Evolutionary conservation across 53 echinoderm and acorn worm genomes (phyloP).

Genomic region (Patiria pectinifera): DNA sequence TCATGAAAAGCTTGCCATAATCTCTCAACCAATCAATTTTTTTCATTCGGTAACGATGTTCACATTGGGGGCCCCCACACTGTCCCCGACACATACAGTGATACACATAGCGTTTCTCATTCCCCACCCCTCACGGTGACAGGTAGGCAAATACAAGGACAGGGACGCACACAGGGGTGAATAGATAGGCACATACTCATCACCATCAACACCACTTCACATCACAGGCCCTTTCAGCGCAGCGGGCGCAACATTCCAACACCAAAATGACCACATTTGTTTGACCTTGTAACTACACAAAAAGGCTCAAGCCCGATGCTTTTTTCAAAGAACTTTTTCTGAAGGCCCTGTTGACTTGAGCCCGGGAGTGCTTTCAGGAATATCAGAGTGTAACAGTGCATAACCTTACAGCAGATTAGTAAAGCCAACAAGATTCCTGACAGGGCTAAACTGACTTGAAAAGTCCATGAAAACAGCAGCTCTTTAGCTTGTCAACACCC

Average conservation of each 20-base stretch:
- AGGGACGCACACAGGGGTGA: neutral
- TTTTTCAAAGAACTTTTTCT: neutral
- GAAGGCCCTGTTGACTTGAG: slow-evolving; percentile 44
- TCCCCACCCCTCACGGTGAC: neutral
- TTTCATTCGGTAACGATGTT: slow-evolving; percentile 5
- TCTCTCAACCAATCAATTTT: slow-evolving; percentile 9
- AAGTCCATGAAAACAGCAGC: neutral
- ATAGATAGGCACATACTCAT: neutral
- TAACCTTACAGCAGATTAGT: slow-evolving; percentile 52
- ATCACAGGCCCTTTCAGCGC: neutral
- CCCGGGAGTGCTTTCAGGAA: slow-evolving; percentile 31
- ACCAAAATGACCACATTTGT: slow-evolving; percentile 31
- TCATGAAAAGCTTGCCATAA: neutral
- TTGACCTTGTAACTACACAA: slow-evolving; percentile 45
- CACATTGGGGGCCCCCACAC: neutral
- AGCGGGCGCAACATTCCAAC: neutral
- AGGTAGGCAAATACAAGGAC: slow-evolving; percentile 13
- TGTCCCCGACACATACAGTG: neutral
- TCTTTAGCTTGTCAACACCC: slow-evolving; percentile 23
- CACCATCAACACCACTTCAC: neutral
- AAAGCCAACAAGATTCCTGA: slow-evolving; percentile 42
- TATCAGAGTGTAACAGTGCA: slow-evolving; percentile 45
- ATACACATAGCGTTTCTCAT: neutral
- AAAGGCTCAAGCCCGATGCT: neutral
- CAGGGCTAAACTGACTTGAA: neutral